phyloP scores from a whole-genome alignment of 2,797 vertebrate species.

The Menidia menidia region DNA sequence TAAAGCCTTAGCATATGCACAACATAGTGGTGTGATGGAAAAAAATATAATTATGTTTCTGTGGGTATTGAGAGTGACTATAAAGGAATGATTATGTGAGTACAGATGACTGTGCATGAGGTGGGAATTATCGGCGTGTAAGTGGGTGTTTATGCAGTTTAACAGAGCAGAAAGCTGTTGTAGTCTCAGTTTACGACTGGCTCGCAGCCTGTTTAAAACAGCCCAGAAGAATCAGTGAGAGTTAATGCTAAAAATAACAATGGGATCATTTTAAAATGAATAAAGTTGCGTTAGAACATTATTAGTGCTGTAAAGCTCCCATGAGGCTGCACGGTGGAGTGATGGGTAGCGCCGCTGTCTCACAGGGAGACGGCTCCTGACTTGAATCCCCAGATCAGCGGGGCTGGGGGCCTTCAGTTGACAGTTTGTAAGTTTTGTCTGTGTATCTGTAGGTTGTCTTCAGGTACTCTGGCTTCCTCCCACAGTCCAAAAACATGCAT shows the following conservation, averaged over 20 bases:
- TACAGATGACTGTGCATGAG: slow-evolving; percentile 12
- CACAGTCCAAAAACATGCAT: no score
- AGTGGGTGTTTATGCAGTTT: slow-evolving; percentile 10
- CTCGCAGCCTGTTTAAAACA: slow-evolving; percentile 7
- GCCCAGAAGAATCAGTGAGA: neutral
- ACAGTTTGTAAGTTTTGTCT: no score
- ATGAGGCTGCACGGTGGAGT: neutral
- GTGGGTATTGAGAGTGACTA: neutral
- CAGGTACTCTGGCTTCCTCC: no score
- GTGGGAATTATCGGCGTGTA: neutral
- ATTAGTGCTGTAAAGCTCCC: neutral
- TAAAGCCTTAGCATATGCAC: slow-evolving; percentile 6
- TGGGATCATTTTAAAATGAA: slow-evolving; percentile 20
- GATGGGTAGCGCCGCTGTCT: no score
- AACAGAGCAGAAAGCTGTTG: neutral
- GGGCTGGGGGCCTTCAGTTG: no score
- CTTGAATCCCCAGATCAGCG: no score
- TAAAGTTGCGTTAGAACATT: slow-evolving; percentile 5
- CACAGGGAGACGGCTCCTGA: no score
- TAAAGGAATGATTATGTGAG: neutral
- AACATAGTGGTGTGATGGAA: neutral
- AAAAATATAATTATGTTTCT: slow-evolving; percentile 12
- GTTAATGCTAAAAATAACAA: slow-evolving; percentile 26
- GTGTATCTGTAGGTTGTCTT: no score
- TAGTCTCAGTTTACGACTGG: slow-evolving; percentile 30